Base-by-base conservation (phyloP, 2,888 invertebrate species). In the Pinctada fucata region DNA sequence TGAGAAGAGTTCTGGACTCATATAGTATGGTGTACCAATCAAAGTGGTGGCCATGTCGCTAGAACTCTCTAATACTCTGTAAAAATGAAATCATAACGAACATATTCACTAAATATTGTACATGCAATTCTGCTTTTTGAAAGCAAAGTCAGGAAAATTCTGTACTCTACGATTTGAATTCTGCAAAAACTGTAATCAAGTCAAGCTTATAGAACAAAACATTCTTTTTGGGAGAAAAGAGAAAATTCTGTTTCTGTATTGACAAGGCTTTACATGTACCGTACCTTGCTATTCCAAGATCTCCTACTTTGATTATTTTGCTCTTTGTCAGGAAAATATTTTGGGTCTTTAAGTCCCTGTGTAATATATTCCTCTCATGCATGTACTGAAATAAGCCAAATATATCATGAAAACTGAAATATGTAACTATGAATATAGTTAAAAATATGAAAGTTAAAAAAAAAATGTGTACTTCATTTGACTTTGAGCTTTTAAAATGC, bases 291-390 rank as follows among this genome's bases (percentile, higher is more conserved):
- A 93, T 93, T 16, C 93, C 93, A 13, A 93, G 84, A 83, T 93
- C 93, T 74, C 93, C 93, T 75, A 93, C 91, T 91, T 93, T 93
- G 82, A 93, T 92, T 52, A 93, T 91, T 83, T 92, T 91, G 82
- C 91, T 93, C 80, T 91, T 92, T n/a, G 93, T 93, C n/a, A 93
- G 86, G 85, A 93, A 93, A 79, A 93, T 93, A 86, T 93, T 93
- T 80, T 93, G 93, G 50, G 93, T 93, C 83, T 93, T 93, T 69
- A 93, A 84, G 87, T 93, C 93, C 82, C 93, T 84, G 83, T 93
- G 93, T 45, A 93, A 85, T 78, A 93, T 93, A 82, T 93, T 93
- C 80, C 92, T 86, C 77, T 93, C 93, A 86, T 93, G 93, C 89
- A 93, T 90, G 82, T 93, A 93, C 93, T 93, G 91, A 51, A 91